Evolutionary conservation across 53 echinoderm and acorn worm species (phyloP).

Genomic region (Antedon mediterranea): DNA sequence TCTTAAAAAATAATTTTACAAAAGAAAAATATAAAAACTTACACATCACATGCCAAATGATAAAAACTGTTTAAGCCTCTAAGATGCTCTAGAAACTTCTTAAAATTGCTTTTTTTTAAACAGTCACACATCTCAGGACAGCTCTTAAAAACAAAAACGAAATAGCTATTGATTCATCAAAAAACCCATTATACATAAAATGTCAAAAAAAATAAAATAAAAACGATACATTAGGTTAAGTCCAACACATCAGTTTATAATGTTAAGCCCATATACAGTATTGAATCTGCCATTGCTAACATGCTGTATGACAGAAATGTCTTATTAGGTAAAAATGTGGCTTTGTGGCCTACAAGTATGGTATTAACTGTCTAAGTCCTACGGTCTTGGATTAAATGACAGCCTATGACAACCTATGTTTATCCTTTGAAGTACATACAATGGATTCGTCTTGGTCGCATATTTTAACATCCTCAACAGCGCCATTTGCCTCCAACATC

Average conservation of each 20-base stretch:
- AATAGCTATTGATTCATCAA: neutral
- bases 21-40: slow-evolving; percentile 4
- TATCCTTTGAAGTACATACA: slow-evolving; percentile 17
- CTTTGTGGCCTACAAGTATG: too few species aligned
- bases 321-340: too few species aligned
- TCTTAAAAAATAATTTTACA: neutral
- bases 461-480: slow-evolving; percentile 70
- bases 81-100: slow-evolving; percentile 84
- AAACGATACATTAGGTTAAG: too few species aligned
- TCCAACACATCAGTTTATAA: too few species aligned
- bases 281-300: too few species aligned
- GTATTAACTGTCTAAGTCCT: too few species aligned
- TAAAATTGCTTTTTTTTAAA: slow-evolving; percentile 77
- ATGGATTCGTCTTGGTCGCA: slow-evolving; percentile 50
- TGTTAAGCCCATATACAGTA: too few species aligned
- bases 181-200: too few species aligned
- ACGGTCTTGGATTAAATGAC: too few species aligned
- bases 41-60: slow-evolving; percentile 78
- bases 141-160: slow-evolving; percentile 32
- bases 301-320: too few species aligned
- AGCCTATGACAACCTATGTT: too few species aligned
- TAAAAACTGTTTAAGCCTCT: slow-evolving; percentile 71
- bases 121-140: slow-evolving; percentile 78
- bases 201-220: too few species aligned
- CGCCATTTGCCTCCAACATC: slow-evolving; percentile 45